Evolutionary conservation across 2,797 vertebrate genomes (phyloP).

Genomic region (Bryconaethiops microstoma): DNA sequence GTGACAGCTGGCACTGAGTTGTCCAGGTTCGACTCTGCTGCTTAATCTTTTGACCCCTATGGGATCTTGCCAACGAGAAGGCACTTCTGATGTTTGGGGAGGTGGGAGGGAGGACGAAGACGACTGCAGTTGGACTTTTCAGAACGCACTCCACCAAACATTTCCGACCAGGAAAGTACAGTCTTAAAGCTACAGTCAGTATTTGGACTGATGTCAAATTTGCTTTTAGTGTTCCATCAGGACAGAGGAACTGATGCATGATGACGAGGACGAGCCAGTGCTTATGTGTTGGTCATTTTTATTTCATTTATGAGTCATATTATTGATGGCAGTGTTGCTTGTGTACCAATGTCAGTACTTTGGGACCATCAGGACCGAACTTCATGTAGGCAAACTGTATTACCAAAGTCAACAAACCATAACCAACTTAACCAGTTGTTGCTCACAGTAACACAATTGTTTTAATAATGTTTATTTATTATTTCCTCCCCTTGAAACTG

Average conservation of each 20-base stretch:
- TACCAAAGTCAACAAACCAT: slow-evolving; percentile 21
- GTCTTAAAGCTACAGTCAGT: not conserved
- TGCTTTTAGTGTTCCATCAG: slow-evolving; percentile 22
- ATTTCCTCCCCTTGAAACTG: not conserved
- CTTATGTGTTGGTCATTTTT: slow-evolving; percentile 25
- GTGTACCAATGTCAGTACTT: slow-evolving; percentile 14
- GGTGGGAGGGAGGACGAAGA: slow-evolving; percentile 27
- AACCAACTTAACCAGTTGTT: slow-evolving; percentile 28
- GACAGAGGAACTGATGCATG: slow-evolving; percentile 4
- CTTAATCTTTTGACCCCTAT: slow-evolving; percentile 39
- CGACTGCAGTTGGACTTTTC: slow-evolving; percentile 42
- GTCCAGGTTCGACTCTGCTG: slow-evolving; percentile 6
- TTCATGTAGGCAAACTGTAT: not conserved
- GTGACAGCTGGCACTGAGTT: slow-evolving; percentile 75
- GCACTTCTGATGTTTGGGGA: slow-evolving; percentile 39
- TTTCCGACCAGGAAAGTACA: slow-evolving; percentile 9
- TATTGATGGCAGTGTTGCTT: slow-evolving; percentile 18
- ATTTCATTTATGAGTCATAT: slow-evolving; percentile 5
- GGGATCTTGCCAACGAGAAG: slow-evolving; percentile 39
- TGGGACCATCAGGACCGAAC: not conserved
- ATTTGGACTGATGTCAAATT: slow-evolving; percentile 20
- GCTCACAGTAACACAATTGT: not conserved
- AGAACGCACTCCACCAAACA: slow-evolving; percentile 21
- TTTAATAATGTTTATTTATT: slow-evolving; percentile 37
- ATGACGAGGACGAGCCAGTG: not conserved